phyloP scores from a whole-genome alignment of 2,888 invertebrate genomes.

The Tipula helvola region DNA sequence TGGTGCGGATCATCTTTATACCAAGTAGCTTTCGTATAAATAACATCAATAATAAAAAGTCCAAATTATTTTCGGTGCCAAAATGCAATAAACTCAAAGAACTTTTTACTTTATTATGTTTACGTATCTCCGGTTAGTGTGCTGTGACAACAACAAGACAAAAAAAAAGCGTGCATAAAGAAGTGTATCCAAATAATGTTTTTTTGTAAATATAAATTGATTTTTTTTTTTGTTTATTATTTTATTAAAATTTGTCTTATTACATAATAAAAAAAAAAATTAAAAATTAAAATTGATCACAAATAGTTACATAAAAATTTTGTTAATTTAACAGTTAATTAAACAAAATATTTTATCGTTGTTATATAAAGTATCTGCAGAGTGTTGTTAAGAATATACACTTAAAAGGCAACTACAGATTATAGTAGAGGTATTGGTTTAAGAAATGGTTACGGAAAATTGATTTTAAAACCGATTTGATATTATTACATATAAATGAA shows the following conservation, averaged over 20 bases:
- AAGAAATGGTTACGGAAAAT: neutral
- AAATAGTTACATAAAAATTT: neutral
- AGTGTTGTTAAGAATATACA: neutral
- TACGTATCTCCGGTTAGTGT: neutral
- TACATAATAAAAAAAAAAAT: neutral
- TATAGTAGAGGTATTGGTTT: neutral
- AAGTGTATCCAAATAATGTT: neutral
- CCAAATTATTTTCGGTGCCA: neutral
- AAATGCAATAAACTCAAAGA: neutral
- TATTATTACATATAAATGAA: neutral
- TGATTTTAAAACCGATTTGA: neutral
- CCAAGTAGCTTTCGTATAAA: no score
- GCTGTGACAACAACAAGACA: neutral
- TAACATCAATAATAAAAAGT: neutral
- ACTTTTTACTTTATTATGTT: neutral
- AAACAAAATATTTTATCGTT: neutral
- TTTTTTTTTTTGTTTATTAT: neutral
- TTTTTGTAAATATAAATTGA: neutral
- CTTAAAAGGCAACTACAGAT: neutral
- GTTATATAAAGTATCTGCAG: neutral
- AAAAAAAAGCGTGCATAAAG: neutral
- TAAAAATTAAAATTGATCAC: neutral
- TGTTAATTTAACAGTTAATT: neutral
- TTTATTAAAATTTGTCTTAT: conserved; percentile 4
- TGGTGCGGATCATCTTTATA: no score